A percentile compares a stretch with the other conserved stretches of the same genome.
These are phyloP conservation scores for Polypterus bichir DNA, from an alignment of 2,113 vertebrate species.

Conservation along the genomic window DNA sequence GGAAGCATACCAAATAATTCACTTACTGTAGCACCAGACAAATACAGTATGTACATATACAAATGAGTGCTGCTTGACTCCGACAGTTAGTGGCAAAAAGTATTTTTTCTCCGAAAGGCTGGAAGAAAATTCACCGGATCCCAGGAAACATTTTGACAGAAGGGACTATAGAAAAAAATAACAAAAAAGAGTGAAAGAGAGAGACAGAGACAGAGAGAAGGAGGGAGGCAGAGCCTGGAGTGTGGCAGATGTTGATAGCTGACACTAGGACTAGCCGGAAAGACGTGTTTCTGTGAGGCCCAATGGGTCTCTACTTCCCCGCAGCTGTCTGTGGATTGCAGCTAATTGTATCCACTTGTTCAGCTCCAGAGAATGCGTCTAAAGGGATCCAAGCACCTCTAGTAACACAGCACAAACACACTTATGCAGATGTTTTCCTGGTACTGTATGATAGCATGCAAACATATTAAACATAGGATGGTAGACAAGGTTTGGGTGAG, in stretches of 20 bases:
- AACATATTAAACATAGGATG: slow-evolving; percentile 12
- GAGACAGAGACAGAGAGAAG: not conserved
- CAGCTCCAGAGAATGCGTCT: slow-evolving; percentile 54
- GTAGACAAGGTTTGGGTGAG: no score
- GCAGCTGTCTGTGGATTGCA: slow-evolving; percentile 62
- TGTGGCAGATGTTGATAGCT: slow-evolving; percentile 68
- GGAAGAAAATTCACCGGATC: no score
- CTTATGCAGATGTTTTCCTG: no score
- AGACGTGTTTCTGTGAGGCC: slow-evolving; percentile 41
- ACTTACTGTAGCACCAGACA: no score
- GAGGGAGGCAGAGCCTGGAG: slow-evolving; percentile 33
- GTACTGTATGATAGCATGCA: slow-evolving; percentile 65
- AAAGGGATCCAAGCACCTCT: slow-evolving; percentile 54
- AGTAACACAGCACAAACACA: slow-evolving; percentile 10
- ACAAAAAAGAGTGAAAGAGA: not conserved
- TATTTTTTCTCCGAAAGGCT: no score
- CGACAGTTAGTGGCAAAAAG: no score
- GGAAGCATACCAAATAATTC: no score
- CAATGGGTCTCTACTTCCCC: slow-evolving; percentile 40
- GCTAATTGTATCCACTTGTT: slow-evolving; percentile 62
- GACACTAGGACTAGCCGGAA: slow-evolving; percentile 48
- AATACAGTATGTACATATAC: no score
- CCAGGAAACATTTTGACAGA: no score
- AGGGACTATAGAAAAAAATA: no score
- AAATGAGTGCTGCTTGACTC: no score